Evolutionary conservation across 2,113 vertebrate genomes (phyloP), one percentile per base, ranked within the genome.

Genomic region (Dicaeum eximium): DNA sequence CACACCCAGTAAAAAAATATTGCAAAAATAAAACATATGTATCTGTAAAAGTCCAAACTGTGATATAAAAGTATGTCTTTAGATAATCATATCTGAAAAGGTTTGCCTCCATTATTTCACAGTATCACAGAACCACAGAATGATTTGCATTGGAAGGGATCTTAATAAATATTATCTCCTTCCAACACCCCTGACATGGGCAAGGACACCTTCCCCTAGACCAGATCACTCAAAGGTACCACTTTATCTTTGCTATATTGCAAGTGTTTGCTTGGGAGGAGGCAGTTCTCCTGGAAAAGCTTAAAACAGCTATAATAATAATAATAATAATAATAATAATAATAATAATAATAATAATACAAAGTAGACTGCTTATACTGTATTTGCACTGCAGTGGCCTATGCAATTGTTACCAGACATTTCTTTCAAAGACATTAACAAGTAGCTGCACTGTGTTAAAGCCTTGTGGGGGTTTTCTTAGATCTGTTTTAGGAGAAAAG

Each of bases 201-300:
- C 35, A 83, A 53, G 31, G 71, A 69, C 40, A 74, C 9, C 47
- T 54, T 54, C 22, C 25, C 31, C 27, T 33, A 70, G 31, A 56
- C 6, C 42, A 56, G 31, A 17, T 23, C 62, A 40, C 40, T 27
- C 54, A 44, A 45, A 92, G 37, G 38, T 30, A 28, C 10, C 13
- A 14, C 37, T 72, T 93, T 23, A 81, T 53, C 61, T 65, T 79
- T 61, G 62, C 47, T 23, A 19, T 53, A 56, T 9, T 79, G 7
- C 11, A 6, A 0, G 0, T 28, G 7, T 45, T 78, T 83, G 33
- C 50, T 53, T 30, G 7, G 18, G 13, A n/a, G 11, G 15, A 50
- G 7, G 17, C 3, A 67, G 28, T 8, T 91, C 44, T 79, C 62
- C 48, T 70, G 50, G 35, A 92, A 85, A 92, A 94, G 23, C 16